These are phyloP conservation scores for Nomia melanderi DNA, from an alignment of 1,140 invertebrate species.

Conservation along the genomic window DNA sequence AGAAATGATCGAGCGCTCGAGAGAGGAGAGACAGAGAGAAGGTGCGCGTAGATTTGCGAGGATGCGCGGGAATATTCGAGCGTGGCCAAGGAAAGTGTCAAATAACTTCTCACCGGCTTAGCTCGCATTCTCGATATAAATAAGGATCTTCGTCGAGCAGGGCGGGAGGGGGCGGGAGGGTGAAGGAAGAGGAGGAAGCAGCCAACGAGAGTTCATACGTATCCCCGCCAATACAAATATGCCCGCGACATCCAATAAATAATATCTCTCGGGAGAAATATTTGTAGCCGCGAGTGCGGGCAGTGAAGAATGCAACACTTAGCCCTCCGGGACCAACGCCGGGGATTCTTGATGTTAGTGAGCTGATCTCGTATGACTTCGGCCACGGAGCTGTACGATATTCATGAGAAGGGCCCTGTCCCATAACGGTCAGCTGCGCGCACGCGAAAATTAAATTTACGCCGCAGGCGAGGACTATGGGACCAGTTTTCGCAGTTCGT, in stretches of 20 bases:
- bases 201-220: neutral
- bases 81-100: constrained; percentile 16
- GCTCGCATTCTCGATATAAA: constrained; percentile 32
- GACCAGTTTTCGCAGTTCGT: no score
- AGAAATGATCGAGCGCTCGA: constrained; percentile 29
- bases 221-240: constrained; percentile 29
- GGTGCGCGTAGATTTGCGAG: constrained; percentile 13
- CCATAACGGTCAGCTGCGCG: neutral
- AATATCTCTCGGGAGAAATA: constrained; percentile 38
- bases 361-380: constrained; percentile 26
- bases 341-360: constrained; percentile 27
- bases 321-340: constrained; percentile 30
- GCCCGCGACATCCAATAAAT: constrained; percentile 36
- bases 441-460: neutral
- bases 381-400: neutral
- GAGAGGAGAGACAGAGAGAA: no score
- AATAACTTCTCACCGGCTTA: constrained; percentile 33
- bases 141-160: neutral
- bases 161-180: neutral
- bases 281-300: neutral
- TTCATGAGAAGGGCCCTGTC: neutral
- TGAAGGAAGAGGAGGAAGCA: no score
- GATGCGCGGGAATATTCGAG: constrained; percentile 14
- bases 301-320: constrained; percentile 42
- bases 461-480: no score